phyloP scores from a whole-genome alignment of 2,113 vertebrate species.

The Amphilophus citrinellus region DNA sequence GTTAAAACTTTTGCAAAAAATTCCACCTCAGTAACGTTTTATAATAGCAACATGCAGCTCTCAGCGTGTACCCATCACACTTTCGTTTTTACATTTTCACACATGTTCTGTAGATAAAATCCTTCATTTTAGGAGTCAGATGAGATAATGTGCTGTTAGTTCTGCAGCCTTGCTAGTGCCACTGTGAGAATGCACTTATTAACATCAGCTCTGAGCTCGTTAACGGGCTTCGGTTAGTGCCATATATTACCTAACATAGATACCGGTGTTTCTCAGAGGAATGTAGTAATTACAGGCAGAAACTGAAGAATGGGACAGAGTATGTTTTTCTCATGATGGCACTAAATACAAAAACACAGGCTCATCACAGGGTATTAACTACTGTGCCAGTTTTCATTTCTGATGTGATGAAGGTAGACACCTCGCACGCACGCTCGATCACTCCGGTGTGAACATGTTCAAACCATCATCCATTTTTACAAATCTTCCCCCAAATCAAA shows the following conservation, averaged over 20 bases:
- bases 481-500: too few species aligned
- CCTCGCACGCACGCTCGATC: too few species aligned
- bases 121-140: not conserved
- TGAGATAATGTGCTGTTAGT: not conserved
- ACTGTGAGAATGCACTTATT: not conserved
- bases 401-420: not conserved
- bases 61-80: not conserved
- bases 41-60: not conserved
- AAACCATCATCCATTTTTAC: not conserved
- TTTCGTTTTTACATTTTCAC: not conserved
- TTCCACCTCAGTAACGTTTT: not conserved
- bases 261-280: not conserved
- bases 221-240: not conserved
- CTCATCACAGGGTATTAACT: too few species aligned
- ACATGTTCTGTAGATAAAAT: constrained; percentile 15
- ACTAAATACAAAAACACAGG: not conserved
- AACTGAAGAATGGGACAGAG: not conserved
- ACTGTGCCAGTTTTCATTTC: not conserved
- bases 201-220: not conserved
- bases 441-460: not conserved
- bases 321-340: not conserved
- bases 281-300: too few species aligned
- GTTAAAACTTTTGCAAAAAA: not conserved
- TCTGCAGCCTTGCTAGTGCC: not conserved
- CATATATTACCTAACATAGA: not conserved